Evolutionary conservation across 2,113 vertebrate genomes (phyloP), one percentile per base, ranked within the genome.

Genomic region (Euleptes europaea): DNA sequence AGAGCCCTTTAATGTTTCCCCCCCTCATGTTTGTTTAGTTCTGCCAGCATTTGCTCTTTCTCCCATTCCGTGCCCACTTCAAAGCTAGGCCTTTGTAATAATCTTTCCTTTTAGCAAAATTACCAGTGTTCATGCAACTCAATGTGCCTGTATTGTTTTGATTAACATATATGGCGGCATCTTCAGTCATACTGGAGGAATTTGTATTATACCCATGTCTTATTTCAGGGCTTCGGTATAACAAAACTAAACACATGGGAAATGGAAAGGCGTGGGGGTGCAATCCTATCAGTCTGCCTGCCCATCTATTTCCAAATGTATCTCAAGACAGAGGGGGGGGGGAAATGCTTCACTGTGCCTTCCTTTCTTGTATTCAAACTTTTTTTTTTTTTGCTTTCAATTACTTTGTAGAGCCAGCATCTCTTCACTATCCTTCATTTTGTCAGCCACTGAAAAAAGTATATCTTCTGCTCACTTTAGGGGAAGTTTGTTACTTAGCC

Each of bases 241-340:
- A 90, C 19, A 91, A 92, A 84, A 78, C 80, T 54, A 88, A 92
- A 84, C 81, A 93, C 89, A 88, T 0, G 4, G 76, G 88, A 94
- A 93, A 69, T 87, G 77, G 92, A 93, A 94, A 84, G 2, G 67
- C 8, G 31, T 17, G 19, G 19, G 8, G 33, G 90, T 90, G 85
- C 88, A 69, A 60, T 71, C 83, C 85, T 86, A 78, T 92, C 89
- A 88, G 67, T 49, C 90, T 90, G 90, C 87, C 87, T 88, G 93
- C 90, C 88, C 77, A 92, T 76, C 73, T 93, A 15, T 84, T 93
- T 93, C 90, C 83, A 88, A 93, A 92, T 71, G 71, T 78, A 86
- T 91, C 91, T 89, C 89, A 81, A 72, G 75, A 82, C 88, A 90
- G 72, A 63, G 31, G 44, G 57, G 86, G 86, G 31, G 44, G 57